Conservation (phyloP, 2,113 vertebrate species). For the Callopanchax toddi region DNA sequence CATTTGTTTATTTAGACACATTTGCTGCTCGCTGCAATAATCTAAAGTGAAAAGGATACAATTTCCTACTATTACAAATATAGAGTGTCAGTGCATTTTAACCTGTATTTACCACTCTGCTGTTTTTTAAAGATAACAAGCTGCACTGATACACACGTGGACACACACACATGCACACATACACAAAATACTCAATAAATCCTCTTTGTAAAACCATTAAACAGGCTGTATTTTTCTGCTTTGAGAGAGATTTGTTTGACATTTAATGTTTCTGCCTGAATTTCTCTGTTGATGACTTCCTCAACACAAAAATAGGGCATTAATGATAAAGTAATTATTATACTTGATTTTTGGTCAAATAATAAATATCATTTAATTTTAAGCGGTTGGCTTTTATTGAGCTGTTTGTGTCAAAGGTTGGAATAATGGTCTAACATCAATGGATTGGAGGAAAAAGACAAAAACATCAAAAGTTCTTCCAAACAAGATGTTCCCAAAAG, state of each 20-base stretch:
- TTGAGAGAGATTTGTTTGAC: not conserved
- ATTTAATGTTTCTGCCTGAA: not conserved
- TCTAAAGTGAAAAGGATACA: constrained; percentile 13
- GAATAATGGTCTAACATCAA: too few species aligned
- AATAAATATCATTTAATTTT: too few species aligned
- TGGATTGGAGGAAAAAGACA: too few species aligned
- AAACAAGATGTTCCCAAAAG: too few species aligned
- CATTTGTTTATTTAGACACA: constrained; percentile 18
- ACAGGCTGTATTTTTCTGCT: not conserved
- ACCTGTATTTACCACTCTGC: not conserved
- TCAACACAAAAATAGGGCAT: too few species aligned
- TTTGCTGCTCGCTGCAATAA: not conserved
- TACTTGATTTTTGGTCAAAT: too few species aligned
- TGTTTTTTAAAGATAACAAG: constrained; percentile 9
- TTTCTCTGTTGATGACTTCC: not conserved
- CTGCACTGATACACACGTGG: not conserved
- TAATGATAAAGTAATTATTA: too few species aligned
- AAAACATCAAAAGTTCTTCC: too few species aligned
- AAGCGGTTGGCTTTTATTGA: too few species aligned
- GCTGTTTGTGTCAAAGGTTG: too few species aligned
- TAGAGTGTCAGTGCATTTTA: not conserved
- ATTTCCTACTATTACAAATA: constrained; percentile 9
- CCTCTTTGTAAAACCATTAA: not conserved
- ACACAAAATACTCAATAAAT: not conserved
- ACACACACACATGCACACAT: too few species aligned